A percentile compares a stretch with the other conserved stretches of the same genome.
Conservation (phyloP, 2,888 invertebrate species). For the Lordiphosa fenestrarum region DNA sequence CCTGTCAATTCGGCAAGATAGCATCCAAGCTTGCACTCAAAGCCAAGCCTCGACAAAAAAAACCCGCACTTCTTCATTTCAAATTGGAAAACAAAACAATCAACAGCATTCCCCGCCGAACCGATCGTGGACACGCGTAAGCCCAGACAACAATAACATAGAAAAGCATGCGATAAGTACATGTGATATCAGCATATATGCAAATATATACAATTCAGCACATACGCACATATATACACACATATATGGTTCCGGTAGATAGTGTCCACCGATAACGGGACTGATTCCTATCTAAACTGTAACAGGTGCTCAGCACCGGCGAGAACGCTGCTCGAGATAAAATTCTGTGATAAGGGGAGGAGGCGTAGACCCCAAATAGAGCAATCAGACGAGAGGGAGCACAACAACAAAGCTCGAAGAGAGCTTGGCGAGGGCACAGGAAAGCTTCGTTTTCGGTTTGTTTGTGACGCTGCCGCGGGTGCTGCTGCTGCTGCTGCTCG, state of each 20-base stretch:
- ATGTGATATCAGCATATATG: constrained; percentile 8
- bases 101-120: constrained; percentile 2
- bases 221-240: not conserved
- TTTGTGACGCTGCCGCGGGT: no score
- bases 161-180: constrained; percentile 4
- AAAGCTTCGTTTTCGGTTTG: constrained; percentile 34
- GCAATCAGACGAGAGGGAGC: constrained; percentile 13
- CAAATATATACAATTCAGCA: constrained; percentile 13
- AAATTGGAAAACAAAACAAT: constrained; percentile 4
- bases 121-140: constrained; percentile 17
- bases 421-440: constrained; percentile 43
- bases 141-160: constrained; percentile 14
- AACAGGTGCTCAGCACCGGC: constrained; percentile 72
- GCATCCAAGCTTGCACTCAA: not conserved
- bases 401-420: constrained; percentile 62
- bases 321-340: constrained; percentile 58
- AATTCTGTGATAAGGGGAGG: constrained; percentile 63
- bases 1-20: no score
- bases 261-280: constrained; percentile 58
- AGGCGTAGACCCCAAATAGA: constrained; percentile 10
- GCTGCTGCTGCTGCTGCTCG: constrained; percentile 28
- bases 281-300: constrained; percentile 74
- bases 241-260: constrained; percentile 41
- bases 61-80: not conserved
- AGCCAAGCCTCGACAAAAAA: not conserved